Evolutionary conservation across 2,113 vertebrate species (phyloP), one percentile per base, ranked within the genome.

Genomic region (Amphilophus citrinellus): DNA sequence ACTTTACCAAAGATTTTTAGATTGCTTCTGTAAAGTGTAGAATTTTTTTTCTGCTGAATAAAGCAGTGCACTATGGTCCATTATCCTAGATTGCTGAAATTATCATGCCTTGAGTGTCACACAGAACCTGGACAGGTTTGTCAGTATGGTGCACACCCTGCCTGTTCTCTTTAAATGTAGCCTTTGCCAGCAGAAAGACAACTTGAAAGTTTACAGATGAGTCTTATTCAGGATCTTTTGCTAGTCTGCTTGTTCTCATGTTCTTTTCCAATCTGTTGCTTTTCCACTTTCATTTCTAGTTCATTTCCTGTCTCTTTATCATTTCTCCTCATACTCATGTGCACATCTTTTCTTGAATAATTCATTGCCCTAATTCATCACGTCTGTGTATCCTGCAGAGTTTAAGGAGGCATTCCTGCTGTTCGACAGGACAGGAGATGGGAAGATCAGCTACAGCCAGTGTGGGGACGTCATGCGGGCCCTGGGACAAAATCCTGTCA

Each of bases 331-430:
- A 50, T 76, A 47, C 17, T 56, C 27, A 8, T 61, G 18, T 73
- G 53, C 60, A 18, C 37, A 37, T 53, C 39, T 82, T 11, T 20
- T 59, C 17, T 61, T 44, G 11, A 47, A 4, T 30, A 58, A 61
- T 24, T 68, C 4, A 10, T 42, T 44, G 1, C n/a, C 47, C 68
- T 91, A 76, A 85, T 61, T 60, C 1, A 7, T 42, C 10, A 6
- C 65, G 27, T 88, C 30, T 73, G 76, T 90, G 44, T 84, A 73
- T 57, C 59, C 53, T 82, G 22, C 93, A 99, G 98, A 99, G 85
- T 99, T 97, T 94, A 99, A 98, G 96, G 98, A 99, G 88, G 97
- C 97, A 1, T 99, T 99, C 95, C 96, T 97, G 93, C 97, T 98
- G 88, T 99, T 98, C 44, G 98, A 99, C 95, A 95, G 96, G 84